These are phyloP conservation scores for Perdita meconis DNA, from an alignment of 2,888 invertebrate species.

Conservation along the genomic window DNA sequence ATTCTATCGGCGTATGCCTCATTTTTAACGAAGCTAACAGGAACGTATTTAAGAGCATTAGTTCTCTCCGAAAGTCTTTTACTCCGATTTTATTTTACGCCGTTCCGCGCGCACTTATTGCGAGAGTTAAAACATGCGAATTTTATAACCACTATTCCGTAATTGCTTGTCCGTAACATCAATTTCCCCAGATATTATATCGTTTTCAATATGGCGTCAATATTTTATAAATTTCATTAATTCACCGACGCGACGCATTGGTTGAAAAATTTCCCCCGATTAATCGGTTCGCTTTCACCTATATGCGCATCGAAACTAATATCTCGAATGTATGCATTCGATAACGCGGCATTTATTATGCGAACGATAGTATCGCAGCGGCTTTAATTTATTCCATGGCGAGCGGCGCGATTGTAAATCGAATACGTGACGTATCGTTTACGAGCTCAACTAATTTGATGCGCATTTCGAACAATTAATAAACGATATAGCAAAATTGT, in stretches of 20 bases:
- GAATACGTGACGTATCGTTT: conserved; percentile 81
- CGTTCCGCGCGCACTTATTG: too few species aligned
- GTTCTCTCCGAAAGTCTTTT: neutral
- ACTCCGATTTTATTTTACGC: neutral
- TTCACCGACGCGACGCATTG: conserved; percentile 19
- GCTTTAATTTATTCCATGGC: conserved; percentile 81
- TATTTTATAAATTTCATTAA: conserved; percentile 64
- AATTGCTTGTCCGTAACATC: conserved; percentile 27
- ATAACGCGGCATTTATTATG: conserved; percentile 80
- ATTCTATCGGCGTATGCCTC: conserved; percentile 11
- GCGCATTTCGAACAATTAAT: conserved; percentile 80
- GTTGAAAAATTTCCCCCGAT: conserved; percentile 55
- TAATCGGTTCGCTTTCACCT: conserved; percentile 59
- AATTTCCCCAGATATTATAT: conserved; percentile 21
- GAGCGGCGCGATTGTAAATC: conserved; percentile 77
- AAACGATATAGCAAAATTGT: conserved; percentile 75
- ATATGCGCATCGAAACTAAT: conserved; percentile 34
- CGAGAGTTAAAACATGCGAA: conserved; percentile 5
- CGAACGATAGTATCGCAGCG: conserved; percentile 75
- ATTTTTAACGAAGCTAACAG: conserved; percentile 22
- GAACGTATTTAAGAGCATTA: neutral
- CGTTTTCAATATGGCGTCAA: conserved; percentile 39
- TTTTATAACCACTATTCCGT: conserved; percentile 22
- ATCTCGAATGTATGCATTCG: conserved; percentile 73
- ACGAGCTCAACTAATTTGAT: conserved; percentile 79